phyloP scores from a whole-genome alignment of 2,113 vertebrate genomes.

The Phodopus roborovskii region DNA sequence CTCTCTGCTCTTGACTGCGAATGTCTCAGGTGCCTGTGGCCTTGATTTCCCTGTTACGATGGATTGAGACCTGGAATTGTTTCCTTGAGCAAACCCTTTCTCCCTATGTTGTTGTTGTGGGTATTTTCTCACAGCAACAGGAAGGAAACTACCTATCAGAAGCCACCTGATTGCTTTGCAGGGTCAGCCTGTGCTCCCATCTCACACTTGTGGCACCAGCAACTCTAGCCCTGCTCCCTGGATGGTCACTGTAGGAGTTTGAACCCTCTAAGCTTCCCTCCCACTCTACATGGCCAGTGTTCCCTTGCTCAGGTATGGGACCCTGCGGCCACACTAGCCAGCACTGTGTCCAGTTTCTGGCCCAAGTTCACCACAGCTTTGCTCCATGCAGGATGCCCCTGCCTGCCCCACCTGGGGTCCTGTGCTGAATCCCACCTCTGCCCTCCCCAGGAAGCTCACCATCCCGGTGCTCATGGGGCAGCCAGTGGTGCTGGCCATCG shows the following conservation, averaged over 20 bases:
- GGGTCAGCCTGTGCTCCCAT: rapidly evolving
- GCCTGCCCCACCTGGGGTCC: background rate
- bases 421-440: background rate
- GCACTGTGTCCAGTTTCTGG: background rate
- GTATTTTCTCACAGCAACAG: background rate
- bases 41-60: background rate
- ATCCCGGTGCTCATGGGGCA: conserved; percentile 95
- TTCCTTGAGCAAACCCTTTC: background rate
- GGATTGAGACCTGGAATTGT: background rate
- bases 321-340: background rate
- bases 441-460: conserved; percentile 84
- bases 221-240: background rate
- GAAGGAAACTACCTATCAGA: background rate
- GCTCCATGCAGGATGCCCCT: background rate
- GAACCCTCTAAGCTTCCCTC: too few species aligned
- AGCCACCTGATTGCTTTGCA: background rate
- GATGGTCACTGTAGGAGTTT: background rate
- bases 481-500: conserved; percentile 94
- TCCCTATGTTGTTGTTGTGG: background rate
- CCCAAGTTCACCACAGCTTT: background rate
- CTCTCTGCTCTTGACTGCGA: background rate
- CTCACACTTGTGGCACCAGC: too few species aligned
- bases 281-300: rapidly evolving
- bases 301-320: background rate
- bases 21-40: background rate